phyloP scores from a whole-genome alignment of 53 echinoderm and acorn worm genomes.

The Actinopyga echinites region DNA sequence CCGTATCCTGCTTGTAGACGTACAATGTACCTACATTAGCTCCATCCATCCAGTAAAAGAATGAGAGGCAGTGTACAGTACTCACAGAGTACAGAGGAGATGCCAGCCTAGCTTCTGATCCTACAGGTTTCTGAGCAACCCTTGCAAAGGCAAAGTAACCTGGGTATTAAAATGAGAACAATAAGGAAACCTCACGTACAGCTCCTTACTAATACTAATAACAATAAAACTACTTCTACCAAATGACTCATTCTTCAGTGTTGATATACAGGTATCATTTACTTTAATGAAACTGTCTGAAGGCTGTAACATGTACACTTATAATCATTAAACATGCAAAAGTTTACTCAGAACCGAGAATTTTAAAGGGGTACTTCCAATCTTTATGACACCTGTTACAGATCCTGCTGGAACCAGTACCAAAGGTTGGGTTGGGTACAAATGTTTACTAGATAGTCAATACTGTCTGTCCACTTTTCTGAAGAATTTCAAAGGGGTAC shows the following conservation, averaged over 20 bases:
- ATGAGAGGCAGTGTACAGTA: constrained; percentile 64
- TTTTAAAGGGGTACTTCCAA: not conserved
- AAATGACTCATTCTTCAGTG: no score
- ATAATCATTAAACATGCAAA: no score
- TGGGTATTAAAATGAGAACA: not conserved
- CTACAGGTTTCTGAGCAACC: not conserved
- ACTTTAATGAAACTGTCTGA: no score
- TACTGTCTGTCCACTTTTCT: no score
- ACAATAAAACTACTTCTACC: no score
- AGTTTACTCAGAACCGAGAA: no score
- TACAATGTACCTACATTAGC: constrained; percentile 56
- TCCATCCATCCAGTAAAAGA: constrained; percentile 89
- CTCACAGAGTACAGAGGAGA: constrained; percentile 63
- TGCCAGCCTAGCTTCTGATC: constrained; percentile 36
- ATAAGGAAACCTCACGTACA: no score
- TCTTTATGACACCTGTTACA: constrained; percentile 51
- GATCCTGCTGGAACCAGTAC: constrained; percentile 85
- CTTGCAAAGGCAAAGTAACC: constrained; percentile 51
- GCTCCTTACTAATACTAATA: no score
- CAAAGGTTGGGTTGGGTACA: constrained; percentile 13
- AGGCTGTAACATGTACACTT: no score
- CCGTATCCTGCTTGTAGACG: constrained; percentile 75
- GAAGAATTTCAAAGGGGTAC: no score
- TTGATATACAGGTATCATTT: no score
- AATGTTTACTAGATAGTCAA: no score